Conservation (phyloP, 2,113 vertebrate genomes). For the Peucedramus taeniatus region DNA sequence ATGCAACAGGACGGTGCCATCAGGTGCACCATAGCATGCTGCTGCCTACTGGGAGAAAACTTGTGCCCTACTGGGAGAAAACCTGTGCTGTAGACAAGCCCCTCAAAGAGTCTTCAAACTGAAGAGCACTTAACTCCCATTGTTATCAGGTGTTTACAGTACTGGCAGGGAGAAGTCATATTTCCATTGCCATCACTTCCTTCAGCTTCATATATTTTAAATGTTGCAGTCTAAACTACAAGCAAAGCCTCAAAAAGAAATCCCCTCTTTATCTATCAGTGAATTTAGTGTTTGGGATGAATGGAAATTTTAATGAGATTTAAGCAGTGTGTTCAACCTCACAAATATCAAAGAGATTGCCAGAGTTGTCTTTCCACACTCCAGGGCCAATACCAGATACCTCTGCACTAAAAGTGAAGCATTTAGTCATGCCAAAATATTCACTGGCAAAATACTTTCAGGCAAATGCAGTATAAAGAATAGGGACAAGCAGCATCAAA, state of each 20-base stretch:
- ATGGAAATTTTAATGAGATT: neutral
- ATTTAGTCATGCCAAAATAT: neutral
- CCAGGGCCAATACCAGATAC: neutral
- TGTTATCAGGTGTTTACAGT: neutral
- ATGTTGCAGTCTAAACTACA: neutral
- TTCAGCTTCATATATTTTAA: neutral
- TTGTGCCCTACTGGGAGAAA: neutral
- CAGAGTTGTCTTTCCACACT: neutral
- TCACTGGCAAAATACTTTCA: neutral
- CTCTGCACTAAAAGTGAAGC: neutral
- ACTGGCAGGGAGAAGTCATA: neutral
- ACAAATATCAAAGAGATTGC: neutral
- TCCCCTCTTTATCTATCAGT: neutral
- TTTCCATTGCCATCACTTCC: neutral
- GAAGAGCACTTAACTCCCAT: neutral
- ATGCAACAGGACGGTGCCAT: neutral
- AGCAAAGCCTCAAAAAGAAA: neutral
- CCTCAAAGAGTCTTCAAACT: neutral
- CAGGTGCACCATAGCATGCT: accelerated
- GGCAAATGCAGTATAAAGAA: neutral
- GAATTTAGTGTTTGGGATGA: neutral
- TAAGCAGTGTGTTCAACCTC: neutral
- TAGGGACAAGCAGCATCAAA: neutral
- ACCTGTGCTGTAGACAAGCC: neutral
- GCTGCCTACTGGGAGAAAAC: neutral